Evolutionary conservation across 53 echinoderm and acorn worm genomes (phyloP).

Genomic region (Glandiceps talaboti): DNA sequence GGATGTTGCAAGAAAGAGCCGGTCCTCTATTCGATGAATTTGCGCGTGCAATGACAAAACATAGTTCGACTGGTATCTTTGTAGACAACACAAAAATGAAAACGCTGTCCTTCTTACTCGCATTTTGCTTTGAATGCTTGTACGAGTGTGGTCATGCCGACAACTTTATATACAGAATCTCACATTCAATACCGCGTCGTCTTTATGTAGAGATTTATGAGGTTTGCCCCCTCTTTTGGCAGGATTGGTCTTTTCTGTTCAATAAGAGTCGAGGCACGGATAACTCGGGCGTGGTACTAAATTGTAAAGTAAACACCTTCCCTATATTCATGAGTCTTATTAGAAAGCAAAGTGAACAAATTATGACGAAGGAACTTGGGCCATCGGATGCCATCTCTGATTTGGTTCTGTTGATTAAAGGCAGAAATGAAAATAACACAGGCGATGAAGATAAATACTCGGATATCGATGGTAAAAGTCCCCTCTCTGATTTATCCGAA

Average conservation of each 20-base stretch:
- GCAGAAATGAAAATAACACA: background rate
- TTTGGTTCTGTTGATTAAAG: background rate
- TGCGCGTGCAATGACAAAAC: too few relatives aligned
- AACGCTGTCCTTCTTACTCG: background rate
- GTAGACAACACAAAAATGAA: background rate
- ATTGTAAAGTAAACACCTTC: background rate
- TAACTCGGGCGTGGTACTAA: background rate
- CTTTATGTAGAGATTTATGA: background rate
- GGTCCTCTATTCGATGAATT: background rate
- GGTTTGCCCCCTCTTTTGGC: background rate
- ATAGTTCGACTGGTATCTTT: background rate
- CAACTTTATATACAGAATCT: background rate
- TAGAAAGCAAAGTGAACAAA: background rate
- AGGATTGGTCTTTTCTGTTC: background rate
- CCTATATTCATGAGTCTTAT: background rate
- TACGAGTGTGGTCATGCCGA: background rate
- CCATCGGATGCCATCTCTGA: background rate
- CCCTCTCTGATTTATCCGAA: background rate
- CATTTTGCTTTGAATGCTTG: background rate
- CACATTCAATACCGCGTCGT: background rate
- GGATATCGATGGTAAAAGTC: background rate
- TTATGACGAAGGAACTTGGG: too few relatives aligned
- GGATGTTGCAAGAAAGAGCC: background rate
- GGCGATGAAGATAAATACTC: background rate
- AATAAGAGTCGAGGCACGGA: background rate